Base-by-base conservation (phyloP, 2,113 vertebrate species). In the Dromas ardeola region DNA sequence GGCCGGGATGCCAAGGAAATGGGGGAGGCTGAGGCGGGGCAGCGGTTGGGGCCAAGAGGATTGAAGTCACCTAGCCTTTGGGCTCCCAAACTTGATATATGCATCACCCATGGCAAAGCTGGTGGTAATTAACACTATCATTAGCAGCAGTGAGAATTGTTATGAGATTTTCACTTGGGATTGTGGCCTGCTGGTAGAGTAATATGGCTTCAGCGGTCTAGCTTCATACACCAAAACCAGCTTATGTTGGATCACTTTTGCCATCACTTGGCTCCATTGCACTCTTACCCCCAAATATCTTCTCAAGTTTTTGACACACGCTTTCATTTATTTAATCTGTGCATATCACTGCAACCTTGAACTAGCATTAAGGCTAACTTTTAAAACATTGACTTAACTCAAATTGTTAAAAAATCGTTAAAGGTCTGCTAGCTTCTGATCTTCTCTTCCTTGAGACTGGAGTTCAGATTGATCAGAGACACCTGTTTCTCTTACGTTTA, bases 31-130 rank as follows among this genome's bases (percentile, higher is more conserved):
- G 23, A 6, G 6, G 22, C 23, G 2, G 27, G 19, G 19, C 19
- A 29, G 67, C 1, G 1, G 29, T 2, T 34, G 38, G 52, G 16
- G 47, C 15, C 0, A 2, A 26, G 71, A 13, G 36, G 34, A 55
- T 11, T 61, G 74, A 45, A 59, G 47, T 70, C 71, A 58, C 4
- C 16, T 25, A 53, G 22, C 52, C 52, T 43, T 20, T 6, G n/a
- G 26, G 14, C 59, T 55, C 45, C 52, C 50, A 47, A 5, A 70
- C 21, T 29, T 36, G 42, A 13, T 23, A 15, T 6, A 7, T 34
- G 13, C 42, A 63, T 29, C 49, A 42, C 2, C 30, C 13, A 13
- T 42, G 9, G 32, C 56, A 71, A 52, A 71, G 49, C 43, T 53
- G 30, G 23, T 50, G 40, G 47, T 56, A 67, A 38, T 19, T 23